Evolutionary conservation across 2,113 vertebrate genomes (phyloP).

Genomic region (Donacobius atricapilla): DNA sequence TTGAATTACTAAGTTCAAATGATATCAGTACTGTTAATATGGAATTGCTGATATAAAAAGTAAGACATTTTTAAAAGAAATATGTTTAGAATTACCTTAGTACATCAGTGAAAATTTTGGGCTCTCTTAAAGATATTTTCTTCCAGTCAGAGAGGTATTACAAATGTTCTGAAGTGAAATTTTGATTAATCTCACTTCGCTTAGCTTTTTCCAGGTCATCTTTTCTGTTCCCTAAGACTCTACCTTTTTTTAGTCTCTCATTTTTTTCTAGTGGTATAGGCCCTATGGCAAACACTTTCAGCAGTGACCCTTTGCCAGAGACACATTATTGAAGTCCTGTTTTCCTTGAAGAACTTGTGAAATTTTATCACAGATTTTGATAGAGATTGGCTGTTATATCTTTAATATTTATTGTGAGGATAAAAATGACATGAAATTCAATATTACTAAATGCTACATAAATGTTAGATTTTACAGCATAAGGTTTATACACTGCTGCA

Average conservation of each 20-base stretch:
- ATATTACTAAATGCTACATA: neutral
- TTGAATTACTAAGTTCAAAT: neutral
- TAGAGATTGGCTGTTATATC: neutral
- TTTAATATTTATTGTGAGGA: neutral
- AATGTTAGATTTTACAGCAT: neutral
- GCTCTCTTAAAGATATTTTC: neutral
- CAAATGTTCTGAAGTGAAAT: neutral
- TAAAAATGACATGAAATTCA: neutral
- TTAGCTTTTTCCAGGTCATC: neutral
- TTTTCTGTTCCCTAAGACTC: neutral
- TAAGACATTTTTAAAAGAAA: neutral
- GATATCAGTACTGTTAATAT: neutral
- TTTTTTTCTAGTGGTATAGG: neutral
- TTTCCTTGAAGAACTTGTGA: neutral
- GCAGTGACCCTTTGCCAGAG: neutral
- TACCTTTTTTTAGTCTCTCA: neutral
- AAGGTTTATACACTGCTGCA: neutral
- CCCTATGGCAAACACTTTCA: neutral
- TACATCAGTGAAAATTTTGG: neutral
- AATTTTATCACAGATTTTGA: neutral
- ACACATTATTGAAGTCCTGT: neutral
- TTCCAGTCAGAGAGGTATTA: neutral
- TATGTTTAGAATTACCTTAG: neutral
- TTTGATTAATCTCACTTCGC: neutral
- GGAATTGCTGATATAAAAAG: neutral